These are phyloP conservation scores for Sebastes melanostomus DNA, from an alignment of 2,797 vertebrate species.

Conservation along the genomic window DNA sequence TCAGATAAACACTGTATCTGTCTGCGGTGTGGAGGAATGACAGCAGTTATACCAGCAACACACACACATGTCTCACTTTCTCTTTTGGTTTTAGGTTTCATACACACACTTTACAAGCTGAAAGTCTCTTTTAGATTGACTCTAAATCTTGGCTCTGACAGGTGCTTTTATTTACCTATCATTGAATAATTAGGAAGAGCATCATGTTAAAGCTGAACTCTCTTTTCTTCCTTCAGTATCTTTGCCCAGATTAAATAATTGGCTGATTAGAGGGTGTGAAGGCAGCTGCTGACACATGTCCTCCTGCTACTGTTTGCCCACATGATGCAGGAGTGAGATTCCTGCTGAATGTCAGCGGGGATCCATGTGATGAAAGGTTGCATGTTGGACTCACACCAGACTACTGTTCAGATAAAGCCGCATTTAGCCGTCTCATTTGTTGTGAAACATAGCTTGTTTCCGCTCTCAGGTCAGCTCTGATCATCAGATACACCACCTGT, in stretches of 20 bases:
- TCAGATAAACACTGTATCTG: not conserved
- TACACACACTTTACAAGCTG: not conserved
- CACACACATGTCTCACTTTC: not conserved
- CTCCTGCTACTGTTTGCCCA: slow-evolving; percentile 6
- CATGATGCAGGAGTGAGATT: slow-evolving; percentile 30
- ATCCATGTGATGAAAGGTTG: slow-evolving; percentile 40
- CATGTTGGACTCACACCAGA: slow-evolving; percentile 8
- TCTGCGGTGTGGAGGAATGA: slow-evolving; percentile 10
- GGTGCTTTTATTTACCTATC: not conserved
- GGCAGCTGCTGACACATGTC: slow-evolving; percentile 36
- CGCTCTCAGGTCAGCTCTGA: slow-evolving; percentile 14
- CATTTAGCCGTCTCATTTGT: slow-evolving; percentile 23
- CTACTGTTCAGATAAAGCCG: slow-evolving; percentile 3
- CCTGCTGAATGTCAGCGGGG: slow-evolving; percentile 46
- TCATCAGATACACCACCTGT: slow-evolving; percentile 31
- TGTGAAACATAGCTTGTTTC: slow-evolving; percentile 29
- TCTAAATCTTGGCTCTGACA: not conserved
- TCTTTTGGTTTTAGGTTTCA: slow-evolving; percentile 33
- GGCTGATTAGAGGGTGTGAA: slow-evolving; percentile 22
- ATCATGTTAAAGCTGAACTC: not conserved
- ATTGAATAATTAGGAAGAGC: not conserved
- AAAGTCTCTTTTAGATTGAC: not conserved
- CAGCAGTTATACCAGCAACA: not conserved
- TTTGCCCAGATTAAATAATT: slow-evolving; percentile 1
- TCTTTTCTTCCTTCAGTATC: not conserved